These are phyloP conservation scores for Chrysopilus asiliformis DNA, from an alignment of 2,888 invertebrate genomes.

Conservation along the genomic window DNA sequence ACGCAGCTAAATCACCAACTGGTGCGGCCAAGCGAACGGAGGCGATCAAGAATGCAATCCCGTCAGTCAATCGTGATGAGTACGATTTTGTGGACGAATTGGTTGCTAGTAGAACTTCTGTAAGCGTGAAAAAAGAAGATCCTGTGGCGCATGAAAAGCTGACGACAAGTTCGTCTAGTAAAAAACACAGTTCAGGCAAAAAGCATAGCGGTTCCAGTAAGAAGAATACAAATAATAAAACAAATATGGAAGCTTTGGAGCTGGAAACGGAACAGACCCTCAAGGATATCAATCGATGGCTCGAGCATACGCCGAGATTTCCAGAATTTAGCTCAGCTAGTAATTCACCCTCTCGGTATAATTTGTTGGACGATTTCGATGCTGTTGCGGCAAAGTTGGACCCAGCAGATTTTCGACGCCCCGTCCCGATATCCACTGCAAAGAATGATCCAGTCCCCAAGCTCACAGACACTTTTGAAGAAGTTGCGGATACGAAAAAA, in stretches of 20 bases:
- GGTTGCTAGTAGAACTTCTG: constrained; percentile 23
- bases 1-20: constrained; percentile 6
- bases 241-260: constrained; percentile 48
- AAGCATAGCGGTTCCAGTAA: constrained; percentile 12
- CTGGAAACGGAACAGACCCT: constrained; percentile 51
- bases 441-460: constrained; percentile 36
- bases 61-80: constrained; percentile 12
- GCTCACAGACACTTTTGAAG: constrained; percentile 38
- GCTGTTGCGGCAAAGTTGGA: constrained; percentile 36
- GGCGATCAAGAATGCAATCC: constrained; percentile 15
- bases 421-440: constrained; percentile 31
- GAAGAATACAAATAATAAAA: constrained; percentile 1
- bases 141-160: neutral
- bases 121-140: no score
- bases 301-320: constrained; percentile 69
- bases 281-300: constrained; percentile 80
- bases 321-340: constrained; percentile 64
- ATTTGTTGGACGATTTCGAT: constrained; percentile 49
- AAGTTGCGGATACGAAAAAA: constrained; percentile 34
- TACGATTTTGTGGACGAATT: constrained; percentile 25
- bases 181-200: constrained; percentile 15
- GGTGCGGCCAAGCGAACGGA: constrained; percentile 3
- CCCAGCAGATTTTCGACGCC: constrained; percentile 36
- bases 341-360: constrained; percentile 58
- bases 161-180: constrained; percentile 5